Base-by-base conservation (phyloP, 2,113 vertebrate genomes). In the Ptychochromis oligacanthus region DNA sequence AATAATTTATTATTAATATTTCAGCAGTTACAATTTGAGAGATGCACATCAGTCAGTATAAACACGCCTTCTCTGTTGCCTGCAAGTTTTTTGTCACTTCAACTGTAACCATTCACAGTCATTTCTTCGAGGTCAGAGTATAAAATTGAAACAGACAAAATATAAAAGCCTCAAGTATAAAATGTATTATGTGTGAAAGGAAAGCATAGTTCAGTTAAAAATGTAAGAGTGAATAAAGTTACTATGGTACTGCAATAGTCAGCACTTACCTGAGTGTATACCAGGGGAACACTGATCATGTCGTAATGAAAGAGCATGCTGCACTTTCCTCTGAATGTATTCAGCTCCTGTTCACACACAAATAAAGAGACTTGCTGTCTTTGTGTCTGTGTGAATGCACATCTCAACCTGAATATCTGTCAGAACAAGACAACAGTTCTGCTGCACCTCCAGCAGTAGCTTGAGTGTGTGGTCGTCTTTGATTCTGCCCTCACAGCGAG, bases 221-320 rank as follows among this genome's bases (percentile, higher is more conserved):
- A 15, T 5, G 43, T 15, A 46, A 46, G 43, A 15, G 4, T 46
- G 2, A 46, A 46, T 15, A 14, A 6, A 46, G 43, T 46, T 46
- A 1, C 9, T 58, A 18, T 4, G 43, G 15, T 4, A 11, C 10
- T 55, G 18, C 11, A 0, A 49, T 24, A 26, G 59, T n/a, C 0
- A 43, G 56, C 24, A 49, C 94, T 24, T 84, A 97, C 97, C 97
- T 98, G 97, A 17, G 97, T 98, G 90, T 98, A 98, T 64, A 98
- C 97, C 2, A 98, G 94, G 1, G 97, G 97, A 64, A 98, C 93
- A 1, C 97, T 98, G 93, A 98, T 96, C 97, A 97, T 98, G 92
- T 98, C 97, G 1, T 97, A 98, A 75, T 98, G 97, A 92, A 98
- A 98, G 67, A 98, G 93, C 96, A 97, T 96, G 52, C 97, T 97